phyloP scores from a whole-genome alignment of 2,113 vertebrate species.

The Sarotherodon lohbergeri region DNA sequence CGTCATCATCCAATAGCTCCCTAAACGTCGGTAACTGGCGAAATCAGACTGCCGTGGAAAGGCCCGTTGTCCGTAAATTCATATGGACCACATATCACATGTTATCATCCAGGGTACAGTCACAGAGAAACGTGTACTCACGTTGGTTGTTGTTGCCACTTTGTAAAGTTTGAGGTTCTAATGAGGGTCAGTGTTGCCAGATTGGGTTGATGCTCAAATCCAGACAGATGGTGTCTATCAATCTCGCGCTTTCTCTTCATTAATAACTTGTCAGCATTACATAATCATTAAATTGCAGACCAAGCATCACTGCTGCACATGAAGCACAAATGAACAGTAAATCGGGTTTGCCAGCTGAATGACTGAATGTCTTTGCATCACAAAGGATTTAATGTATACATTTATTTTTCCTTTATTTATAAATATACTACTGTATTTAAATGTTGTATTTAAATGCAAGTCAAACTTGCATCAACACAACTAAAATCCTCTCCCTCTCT shows the following conservation, averaged over 20 bases:
- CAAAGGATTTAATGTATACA: neutral
- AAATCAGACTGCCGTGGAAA: neutral
- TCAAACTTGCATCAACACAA: neutral
- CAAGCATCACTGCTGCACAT: neutral
- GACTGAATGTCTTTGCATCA: neutral
- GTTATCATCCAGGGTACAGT: neutral
- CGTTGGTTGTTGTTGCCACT: neutral
- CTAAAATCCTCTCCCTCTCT: neutral
- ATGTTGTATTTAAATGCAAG: neutral
- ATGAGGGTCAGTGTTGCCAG: neutral
- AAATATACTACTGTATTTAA: neutral
- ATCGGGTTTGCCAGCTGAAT: neutral
- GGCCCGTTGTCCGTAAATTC: neutral
- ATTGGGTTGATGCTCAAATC: neutral
- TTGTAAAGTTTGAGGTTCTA: neutral
- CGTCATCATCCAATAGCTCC: neutral
- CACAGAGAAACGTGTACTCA: neutral
- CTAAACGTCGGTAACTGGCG: neutral
- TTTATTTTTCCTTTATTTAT: neutral
- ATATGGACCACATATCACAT: neutral
- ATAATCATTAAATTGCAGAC: neutral
- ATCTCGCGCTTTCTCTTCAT: neutral
- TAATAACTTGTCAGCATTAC: neutral
- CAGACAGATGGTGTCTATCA: neutral
- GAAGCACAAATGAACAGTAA: neutral